Evolutionary conservation across 2,888 invertebrate species (phyloP).

Genomic region (Athalia circularis): DNA sequence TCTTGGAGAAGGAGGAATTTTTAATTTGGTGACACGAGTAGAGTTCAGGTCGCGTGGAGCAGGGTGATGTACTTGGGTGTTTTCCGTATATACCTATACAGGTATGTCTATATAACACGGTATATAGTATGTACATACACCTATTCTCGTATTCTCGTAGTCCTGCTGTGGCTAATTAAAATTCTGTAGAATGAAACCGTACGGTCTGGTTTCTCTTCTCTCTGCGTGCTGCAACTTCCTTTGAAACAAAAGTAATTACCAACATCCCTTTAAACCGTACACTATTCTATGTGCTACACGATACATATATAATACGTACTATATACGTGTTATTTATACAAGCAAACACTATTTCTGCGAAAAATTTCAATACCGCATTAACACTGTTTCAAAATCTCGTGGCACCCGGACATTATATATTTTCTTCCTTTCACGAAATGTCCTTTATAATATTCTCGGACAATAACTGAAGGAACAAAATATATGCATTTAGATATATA

Average conservation of each 20-base stretch:
- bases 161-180: constrained; percentile 40
- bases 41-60: constrained; percentile 4
- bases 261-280: constrained; percentile 25
- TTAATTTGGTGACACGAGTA: constrained; percentile 26
- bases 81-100: too few relatives aligned
- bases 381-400: too few relatives aligned
- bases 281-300: not conserved
- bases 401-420: too few relatives aligned
- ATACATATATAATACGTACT: too few relatives aligned
- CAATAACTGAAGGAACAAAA: constrained; percentile 21
- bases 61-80: not conserved
- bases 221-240: constrained; percentile 17
- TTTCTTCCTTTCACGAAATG: too few relatives aligned
- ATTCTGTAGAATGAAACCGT: constrained; percentile 42
- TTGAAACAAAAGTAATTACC: constrained; percentile 44
- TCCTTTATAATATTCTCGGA: not conserved
- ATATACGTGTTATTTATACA: too few relatives aligned
- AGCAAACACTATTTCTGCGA: constrained; percentile 3
- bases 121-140: too few relatives aligned
- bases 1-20: constrained; percentile 11
- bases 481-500: not conserved
- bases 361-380: too few relatives aligned
- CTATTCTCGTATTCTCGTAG: constrained; percentile 33
- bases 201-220: constrained; percentile 18
- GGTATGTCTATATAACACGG: too few relatives aligned